phyloP scores from a whole-genome alignment of 2,888 invertebrate genomes.

The Rosalia funebris region DNA sequence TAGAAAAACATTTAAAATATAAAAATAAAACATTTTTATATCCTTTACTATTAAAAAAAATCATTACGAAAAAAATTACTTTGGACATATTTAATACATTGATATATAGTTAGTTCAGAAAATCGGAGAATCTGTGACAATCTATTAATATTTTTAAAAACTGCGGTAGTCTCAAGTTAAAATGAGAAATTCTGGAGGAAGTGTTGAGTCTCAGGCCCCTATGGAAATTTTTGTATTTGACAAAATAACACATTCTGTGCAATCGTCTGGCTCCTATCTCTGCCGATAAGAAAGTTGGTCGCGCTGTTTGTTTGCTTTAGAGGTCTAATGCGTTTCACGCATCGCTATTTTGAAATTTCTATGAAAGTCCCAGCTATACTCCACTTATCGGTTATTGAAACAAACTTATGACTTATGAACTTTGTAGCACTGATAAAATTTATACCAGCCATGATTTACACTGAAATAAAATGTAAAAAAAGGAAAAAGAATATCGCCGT shows the following conservation, averaged over 20 bases:
- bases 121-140: no score
- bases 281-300: constrained; percentile 14
- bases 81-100: no score
- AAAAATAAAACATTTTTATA: no score
- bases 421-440: constrained; percentile 46
- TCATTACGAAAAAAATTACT: no score
- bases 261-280: constrained; percentile 28
- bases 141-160: no score
- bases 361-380: constrained; percentile 8
- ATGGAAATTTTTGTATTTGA: constrained; percentile 23
- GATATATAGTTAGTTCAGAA: no score
- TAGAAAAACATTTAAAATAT: no score
- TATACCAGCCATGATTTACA: constrained; percentile 37
- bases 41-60: no score
- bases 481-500: constrained; percentile 13
- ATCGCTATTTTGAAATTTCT: constrained; percentile 28
- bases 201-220: no score
- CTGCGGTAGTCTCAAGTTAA: no score
- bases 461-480: constrained; percentile 32
- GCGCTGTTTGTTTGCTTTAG: constrained; percentile 20
- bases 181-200: no score
- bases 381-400: constrained; percentile 43
- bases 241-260: constrained; percentile 21
- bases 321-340: constrained; percentile 16
- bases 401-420: constrained; percentile 57